Base-by-base conservation (phyloP, 2,888 invertebrate genomes). In the Morpho deidamia region DNA sequence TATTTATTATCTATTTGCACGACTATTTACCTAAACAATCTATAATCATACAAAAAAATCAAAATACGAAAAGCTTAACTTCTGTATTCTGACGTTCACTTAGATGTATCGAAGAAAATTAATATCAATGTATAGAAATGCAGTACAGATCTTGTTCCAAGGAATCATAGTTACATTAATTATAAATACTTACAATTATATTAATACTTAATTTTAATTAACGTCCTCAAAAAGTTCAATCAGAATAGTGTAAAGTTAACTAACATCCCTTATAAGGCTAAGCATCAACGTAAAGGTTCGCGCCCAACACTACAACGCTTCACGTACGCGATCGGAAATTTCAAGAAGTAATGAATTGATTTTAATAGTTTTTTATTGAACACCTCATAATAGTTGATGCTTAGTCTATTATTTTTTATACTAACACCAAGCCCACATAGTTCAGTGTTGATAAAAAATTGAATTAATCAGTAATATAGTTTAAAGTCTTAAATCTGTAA, bases 131-230 rank as follows among this genome's bases (percentile, higher is more conserved):
- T 39, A 46, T 53, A 59, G 55, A 70, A 68, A 68, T 70, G 65
- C 62, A 62, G 50, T 55, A 68, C 65, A 70, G 67, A 69, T 68
- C 66, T 48, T 62, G 64, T 58, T 60, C 55, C 51, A 51, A 66
- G 67, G 65, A 64, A 68, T 67, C 56, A 61, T 53, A 44, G 61
- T 59, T 62, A 62, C 53, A 56, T 48, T 45, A 60, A 46, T 59
- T 33, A 61, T 50, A 60, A 57, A 58, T 56, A 41, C 72, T 77
- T 78, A 79, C 55, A 67, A 69, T 72, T 77, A 80, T 11, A 58
- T 65, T 71, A 71, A 48, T 48, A 61, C 60, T 67, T 67, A 66
- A 60, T 57, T 61, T 59, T 66, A 70, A 64, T 39, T 51, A 57
- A 60, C 55, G 57, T 67, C 65, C 56, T 56, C 63, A 61, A 67